Conservation (phyloP, 2,113 vertebrate genomes). For the Stegostoma tigrinum region DNA sequence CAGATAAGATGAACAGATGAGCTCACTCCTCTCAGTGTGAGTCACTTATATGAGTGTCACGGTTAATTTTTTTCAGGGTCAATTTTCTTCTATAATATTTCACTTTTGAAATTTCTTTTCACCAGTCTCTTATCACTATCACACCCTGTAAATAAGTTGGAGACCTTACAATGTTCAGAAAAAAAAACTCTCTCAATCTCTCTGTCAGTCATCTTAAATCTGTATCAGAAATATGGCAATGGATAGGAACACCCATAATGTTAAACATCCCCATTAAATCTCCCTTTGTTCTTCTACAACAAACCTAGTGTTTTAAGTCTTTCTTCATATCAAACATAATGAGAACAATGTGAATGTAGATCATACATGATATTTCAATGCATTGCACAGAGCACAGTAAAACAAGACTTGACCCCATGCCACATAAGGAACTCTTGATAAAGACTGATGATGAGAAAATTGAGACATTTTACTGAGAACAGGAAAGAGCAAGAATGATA, state of each 20-base stretch:
- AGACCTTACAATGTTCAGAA: not conserved
- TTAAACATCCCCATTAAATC: not conserved
- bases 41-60: no score
- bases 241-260: not conserved
- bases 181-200: not conserved
- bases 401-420: not conserved
- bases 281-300: not conserved
- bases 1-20: no score
- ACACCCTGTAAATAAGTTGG: not conserved
- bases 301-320: no score
- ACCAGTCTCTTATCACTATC: not conserved
- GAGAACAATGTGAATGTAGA: no score
- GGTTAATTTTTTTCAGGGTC: no score
- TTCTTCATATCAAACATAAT: no score
- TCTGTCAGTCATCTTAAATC: not conserved
- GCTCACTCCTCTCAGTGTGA: no score
- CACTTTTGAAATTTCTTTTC: not conserved
- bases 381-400: no score
- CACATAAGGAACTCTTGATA: not conserved
- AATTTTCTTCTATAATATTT: not conserved
- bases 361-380: no score
- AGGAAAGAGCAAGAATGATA: not conserved
- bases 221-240: not conserved
- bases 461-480: no score
- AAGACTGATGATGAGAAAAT: not conserved